Base-by-base conservation (phyloP, 2,113 vertebrate genomes). In the Lepisosteus oculatus region DNA sequence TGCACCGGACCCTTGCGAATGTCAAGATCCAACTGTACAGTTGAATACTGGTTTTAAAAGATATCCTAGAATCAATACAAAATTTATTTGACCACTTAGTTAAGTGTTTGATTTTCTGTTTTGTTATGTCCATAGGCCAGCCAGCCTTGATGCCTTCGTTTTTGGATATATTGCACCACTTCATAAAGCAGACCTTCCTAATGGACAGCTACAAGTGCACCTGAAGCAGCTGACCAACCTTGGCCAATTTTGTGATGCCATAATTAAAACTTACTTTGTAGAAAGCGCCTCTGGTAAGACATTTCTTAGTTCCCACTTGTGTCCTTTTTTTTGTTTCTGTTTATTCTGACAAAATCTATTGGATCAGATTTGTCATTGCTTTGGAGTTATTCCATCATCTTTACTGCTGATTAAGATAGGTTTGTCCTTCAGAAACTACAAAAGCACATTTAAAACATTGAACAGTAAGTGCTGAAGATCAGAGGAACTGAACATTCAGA, bases 111-210 rank as follows among this genome's bases (percentile, higher is more conserved):
- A 42, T 9, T 65, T 44, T 47, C 7, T 17, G 5, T 64, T 13
- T n/a, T n/a, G 41, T 74, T 73, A 43, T 77, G 41, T 55, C 74
- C 79, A 14, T 74, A 99, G 97, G 82, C 97, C 97, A 69, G 94
- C 93, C 73, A 97, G 96, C 74, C 90, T 99, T 86, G 97, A 99
- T 85, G 96, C 97, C 77, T 98, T 96, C 70, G 94, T 95, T 44
- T 98, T 99, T 90, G 97, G 97, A 68, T 97, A 95, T 71, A 79
- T 99, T 69, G 96, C 95, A 47, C 97, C 97, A 0, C 85, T 99
- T 57, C 91, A 93, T 84, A 98, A 96, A 93, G 93, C 95, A 62
- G 79, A 76, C 70, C 95, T 99, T 14, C 94, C 94, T 14, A 96
- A 93, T 83, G 91, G 93, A 56, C 93, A 93, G 17, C 86, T 99